These are phyloP conservation scores for Eilema sororculum DNA, from an alignment of 2,888 invertebrate species.

Conservation along the genomic window DNA sequence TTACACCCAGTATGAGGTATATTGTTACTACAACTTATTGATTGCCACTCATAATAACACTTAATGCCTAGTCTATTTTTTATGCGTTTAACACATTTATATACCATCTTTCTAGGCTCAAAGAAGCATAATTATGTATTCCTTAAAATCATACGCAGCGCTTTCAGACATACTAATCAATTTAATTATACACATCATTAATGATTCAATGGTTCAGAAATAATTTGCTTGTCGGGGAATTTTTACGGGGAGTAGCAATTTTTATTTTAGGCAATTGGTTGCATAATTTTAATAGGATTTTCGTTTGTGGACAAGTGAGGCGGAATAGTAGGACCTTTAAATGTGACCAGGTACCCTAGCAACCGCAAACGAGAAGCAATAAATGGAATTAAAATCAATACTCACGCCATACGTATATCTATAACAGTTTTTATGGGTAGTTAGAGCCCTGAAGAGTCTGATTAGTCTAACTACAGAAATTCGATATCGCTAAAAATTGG, in stretches of 20 bases:
- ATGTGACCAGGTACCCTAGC: not conserved
- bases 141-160: not conserved
- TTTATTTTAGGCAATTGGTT: slow-evolving; percentile 7
- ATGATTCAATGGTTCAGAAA: slow-evolving; percentile 39
- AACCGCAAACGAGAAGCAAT: not conserved
- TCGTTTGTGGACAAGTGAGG: not conserved
- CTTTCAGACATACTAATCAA: not conserved
- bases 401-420: too few species aligned
- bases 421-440: too few species aligned
- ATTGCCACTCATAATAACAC: too few species aligned
- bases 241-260: slow-evolving; percentile 9
- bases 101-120: not conserved
- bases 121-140: not conserved
- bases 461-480: too few species aligned
- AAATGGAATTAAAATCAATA: too few species aligned
- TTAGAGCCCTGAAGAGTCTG: too few species aligned
- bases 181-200: slow-evolving; percentile 32
- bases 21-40: too few species aligned
- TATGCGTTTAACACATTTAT: too few species aligned
- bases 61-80: too few species aligned
- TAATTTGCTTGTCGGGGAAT: slow-evolving; percentile 38
- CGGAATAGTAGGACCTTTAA: too few species aligned
- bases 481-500: too few species aligned
- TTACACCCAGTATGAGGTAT: too few species aligned
- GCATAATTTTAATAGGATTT: not conserved